Conservation (phyloP, 2,888 invertebrate genomes). For the Escarpia spicata region DNA sequence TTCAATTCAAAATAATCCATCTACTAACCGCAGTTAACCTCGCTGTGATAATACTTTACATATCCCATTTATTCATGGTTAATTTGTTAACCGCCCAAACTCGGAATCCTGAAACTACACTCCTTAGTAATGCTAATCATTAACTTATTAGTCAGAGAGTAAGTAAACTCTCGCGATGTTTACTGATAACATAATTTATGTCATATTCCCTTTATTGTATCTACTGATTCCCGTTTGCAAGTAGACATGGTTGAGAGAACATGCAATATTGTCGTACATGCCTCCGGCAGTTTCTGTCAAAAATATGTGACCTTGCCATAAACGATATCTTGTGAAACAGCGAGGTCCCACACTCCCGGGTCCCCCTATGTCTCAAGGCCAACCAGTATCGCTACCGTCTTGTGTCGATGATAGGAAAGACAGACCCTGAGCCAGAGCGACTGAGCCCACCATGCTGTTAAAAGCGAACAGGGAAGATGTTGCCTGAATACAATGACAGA, state of each 20-base stretch:
- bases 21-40: too few relatives aligned
- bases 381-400: slow-evolving; percentile 6
- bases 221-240: neutral
- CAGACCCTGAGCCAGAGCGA: neutral
- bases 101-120: neutral
- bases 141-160: neutral
- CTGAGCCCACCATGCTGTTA: neutral
- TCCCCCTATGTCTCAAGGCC: neutral
- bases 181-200: neutral
- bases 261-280: neutral
- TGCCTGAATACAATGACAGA: neutral
- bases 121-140: neutral
- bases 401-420: neutral
- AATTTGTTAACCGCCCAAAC: neutral
- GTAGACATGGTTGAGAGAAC: neutral
- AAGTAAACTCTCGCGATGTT: neutral
- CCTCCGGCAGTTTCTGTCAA: neutral
- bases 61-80: neutral
- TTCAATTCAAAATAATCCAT: too few relatives aligned
- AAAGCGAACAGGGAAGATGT: neutral
- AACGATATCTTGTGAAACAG: neutral
- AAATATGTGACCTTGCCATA: neutral
- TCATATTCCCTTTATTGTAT: neutral
- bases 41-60: too few relatives aligned
- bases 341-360: neutral